phyloP scores from a whole-genome alignment of 2,888 invertebrate species.

The Lucinisca nassula region DNA sequence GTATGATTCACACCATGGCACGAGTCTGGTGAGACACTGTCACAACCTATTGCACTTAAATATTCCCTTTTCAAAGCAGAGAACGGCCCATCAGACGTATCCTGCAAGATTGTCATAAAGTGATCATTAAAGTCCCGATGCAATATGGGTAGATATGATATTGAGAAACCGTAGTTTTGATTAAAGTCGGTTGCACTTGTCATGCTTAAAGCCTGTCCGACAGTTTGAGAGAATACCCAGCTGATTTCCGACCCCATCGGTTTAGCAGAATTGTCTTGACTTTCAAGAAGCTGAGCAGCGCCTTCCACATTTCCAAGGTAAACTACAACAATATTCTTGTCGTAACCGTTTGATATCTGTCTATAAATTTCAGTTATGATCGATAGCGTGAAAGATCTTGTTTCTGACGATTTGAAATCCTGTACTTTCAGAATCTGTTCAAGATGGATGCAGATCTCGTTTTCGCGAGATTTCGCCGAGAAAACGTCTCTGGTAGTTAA shows the following conservation, averaged over 20 bases:
- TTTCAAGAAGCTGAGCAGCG: background rate
- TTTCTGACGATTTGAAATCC: background rate
- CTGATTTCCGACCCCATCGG: constrained; percentile 29
- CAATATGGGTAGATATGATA: background rate
- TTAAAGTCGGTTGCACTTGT: background rate
- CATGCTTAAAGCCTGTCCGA: background rate
- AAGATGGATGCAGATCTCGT: constrained; percentile 49
- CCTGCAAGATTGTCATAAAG: background rate
- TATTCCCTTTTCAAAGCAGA: background rate
- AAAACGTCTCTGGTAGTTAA: constrained; percentile 24
- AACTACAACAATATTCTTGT: constrained; percentile 43
- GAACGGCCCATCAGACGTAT: background rate
- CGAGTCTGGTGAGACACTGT: background rate
- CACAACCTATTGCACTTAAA: background rate
- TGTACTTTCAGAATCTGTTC: background rate
- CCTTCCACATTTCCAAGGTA: constrained; percentile 41
- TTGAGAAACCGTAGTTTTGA: background rate
- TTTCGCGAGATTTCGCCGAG: background rate
- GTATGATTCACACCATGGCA: background rate
- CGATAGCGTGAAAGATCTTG: background rate
- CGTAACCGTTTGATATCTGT: background rate
- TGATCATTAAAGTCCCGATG: background rate
- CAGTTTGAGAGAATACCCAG: constrained; percentile 41
- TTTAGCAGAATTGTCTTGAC: background rate
- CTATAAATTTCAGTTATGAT: constrained; percentile 14